Evolutionary conservation across 2,888 invertebrate genomes (phyloP), one percentile per base, ranked within the genome.

Genomic region (Himalopsyche anomala): DNA sequence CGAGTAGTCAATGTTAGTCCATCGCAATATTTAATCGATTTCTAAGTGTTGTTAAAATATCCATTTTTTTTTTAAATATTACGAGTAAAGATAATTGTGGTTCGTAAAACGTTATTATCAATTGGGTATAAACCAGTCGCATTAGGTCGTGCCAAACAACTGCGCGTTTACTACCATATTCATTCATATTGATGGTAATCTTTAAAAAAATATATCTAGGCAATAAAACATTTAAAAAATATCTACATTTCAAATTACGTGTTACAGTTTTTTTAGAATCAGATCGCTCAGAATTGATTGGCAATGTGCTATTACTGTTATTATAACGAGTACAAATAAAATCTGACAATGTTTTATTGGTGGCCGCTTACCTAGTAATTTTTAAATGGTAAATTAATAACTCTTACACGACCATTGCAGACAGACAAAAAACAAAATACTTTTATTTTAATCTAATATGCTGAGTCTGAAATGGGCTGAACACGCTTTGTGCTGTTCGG

Each of bases 321-420:
- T n/a, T 62, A 62, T 17, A 56, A 17, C 2, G 62, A 62, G 62
- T 62, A 51, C 51, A 51, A 51, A 51, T 62, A 19, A 19, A 19
- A 19, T 62, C 56, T 56, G 56, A 62, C 62, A 19, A 9, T 62
- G 5, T 19, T 62, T 19, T 62, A 62, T 62, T 62, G 62, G 28
- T 19, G 28, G 62, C 62, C 9, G 28, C 62, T 62, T n/a, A 19
- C 62, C 62, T 19, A 62, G 62, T 28, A 62, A 62, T 62, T 62
- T 62, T 11, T 19, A 62, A 62, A 62, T 19, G 19, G 62, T 62
- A 62, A 62, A 62, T 62, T 62, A 62, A 62, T 28, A 62, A 62
- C 28, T 8, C 19, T 17, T 9, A n/a, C 56, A 56, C n/a, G 56
- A n/a, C 56, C 2, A 8, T 9, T 62, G n/a, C 62, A 62, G 11